These are phyloP conservation scores for Rhinatrema bivittatum DNA, from an alignment of 2,797 vertebrate genomes.

Conservation along the genomic window DNA sequence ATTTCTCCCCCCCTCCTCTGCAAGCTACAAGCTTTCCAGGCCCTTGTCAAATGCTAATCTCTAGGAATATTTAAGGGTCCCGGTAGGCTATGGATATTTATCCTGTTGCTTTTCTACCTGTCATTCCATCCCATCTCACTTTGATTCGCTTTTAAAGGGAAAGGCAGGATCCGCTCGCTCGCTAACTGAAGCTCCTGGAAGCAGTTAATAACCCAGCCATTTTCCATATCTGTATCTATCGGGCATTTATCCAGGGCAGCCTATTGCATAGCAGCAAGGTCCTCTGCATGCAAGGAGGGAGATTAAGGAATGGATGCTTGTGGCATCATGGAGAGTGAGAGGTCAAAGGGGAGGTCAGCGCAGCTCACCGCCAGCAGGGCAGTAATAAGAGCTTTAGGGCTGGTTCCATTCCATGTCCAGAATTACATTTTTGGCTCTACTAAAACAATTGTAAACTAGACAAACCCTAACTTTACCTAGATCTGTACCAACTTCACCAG, in stretches of 20 bases:
- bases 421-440: no score
- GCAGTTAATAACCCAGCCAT: conserved; percentile 35
- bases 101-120: conserved; percentile 50
- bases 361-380: no score
- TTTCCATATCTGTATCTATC: conserved; percentile 39
- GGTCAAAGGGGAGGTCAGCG: no score
- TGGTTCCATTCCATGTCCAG: no score
- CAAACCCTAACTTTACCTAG: no score
- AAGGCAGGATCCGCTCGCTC: conserved; percentile 46
- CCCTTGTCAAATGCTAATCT: conserved; percentile 50
- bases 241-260: conserved; percentile 38
- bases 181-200: conserved; percentile 49
- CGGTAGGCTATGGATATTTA: conserved; percentile 47
- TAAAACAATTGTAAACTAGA: no score
- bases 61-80: conserved; percentile 54
- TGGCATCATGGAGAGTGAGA: no score
- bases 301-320: neutral
- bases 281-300: conserved; percentile 17
- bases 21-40: conserved; percentile 44
- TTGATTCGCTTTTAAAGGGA: conserved; percentile 50
- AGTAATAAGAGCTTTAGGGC: no score
- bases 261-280: conserved; percentile 30
- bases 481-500: no score
- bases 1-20: conserved; percentile 44
- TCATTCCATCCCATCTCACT: conserved; percentile 54